Percentiles rank a stretch among this genome's conserved stretches.
These are phyloP conservation scores for Sesia apiformis DNA, from an alignment of 2,888 invertebrate genomes.

Conservation along the genomic window DNA sequence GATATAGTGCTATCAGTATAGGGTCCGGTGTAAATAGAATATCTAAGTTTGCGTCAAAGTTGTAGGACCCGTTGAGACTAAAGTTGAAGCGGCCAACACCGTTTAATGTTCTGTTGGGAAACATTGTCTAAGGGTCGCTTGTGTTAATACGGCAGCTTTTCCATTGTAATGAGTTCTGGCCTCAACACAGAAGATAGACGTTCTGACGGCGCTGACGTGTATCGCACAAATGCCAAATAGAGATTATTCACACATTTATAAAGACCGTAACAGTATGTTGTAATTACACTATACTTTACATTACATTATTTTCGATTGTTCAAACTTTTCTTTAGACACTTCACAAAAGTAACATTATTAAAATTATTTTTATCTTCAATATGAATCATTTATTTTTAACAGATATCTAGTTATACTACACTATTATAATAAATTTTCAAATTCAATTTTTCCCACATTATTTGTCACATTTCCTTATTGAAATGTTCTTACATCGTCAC, in stretches of 20 bases:
- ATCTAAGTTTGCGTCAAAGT: constrained; percentile 41
- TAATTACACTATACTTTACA: too few relatives aligned
- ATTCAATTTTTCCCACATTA: background rate
- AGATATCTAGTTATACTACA: background rate
- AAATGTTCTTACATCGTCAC: background rate
- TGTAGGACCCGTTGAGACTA: constrained; percentile 24
- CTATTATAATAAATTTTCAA: background rate
- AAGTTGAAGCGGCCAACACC: constrained; percentile 15
- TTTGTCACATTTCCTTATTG: background rate
- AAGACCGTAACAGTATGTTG: too few relatives aligned
- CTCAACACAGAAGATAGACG: too few relatives aligned
- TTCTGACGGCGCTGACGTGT: too few relatives aligned
- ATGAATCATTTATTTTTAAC: background rate
- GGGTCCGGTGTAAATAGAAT: constrained; percentile 57
- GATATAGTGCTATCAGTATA: constrained; percentile 76
- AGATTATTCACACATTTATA: too few relatives aligned
- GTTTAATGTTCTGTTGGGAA: constrained; percentile 16
- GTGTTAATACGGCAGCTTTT: too few relatives aligned
- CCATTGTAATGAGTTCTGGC: too few relatives aligned
- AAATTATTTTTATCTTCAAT: background rate
- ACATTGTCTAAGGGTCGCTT: constrained; percentile 10
- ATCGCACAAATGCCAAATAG: too few relatives aligned
- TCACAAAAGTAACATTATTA: background rate
- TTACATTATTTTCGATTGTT: too few relatives aligned
- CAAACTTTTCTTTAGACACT: too few relatives aligned